A percentile compares a stretch with the other conserved stretches of the same genome.
These are phyloP conservation scores for Spilogale gracilis DNA, from an alignment of 2,113 vertebrate species.

Conservation along the genomic window DNA sequence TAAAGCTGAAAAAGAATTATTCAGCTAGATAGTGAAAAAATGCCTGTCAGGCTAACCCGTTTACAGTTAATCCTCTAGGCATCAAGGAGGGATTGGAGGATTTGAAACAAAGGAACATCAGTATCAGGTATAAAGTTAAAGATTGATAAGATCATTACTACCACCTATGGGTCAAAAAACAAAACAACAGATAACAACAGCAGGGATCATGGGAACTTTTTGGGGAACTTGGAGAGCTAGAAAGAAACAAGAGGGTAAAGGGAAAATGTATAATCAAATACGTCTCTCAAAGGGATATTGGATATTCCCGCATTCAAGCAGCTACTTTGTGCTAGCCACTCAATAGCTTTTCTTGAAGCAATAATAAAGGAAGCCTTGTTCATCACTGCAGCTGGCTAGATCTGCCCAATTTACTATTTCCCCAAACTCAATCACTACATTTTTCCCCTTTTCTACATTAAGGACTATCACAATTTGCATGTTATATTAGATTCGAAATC, in stretches of 20 bases:
- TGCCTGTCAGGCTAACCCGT: background rate
- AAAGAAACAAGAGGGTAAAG: constrained; percentile 74
- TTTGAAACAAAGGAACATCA: constrained; percentile 65
- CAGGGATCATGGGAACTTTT: constrained; percentile 65
- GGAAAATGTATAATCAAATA: constrained; percentile 85
- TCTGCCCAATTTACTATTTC: constrained; percentile 83
- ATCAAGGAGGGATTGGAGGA: constrained; percentile 36
- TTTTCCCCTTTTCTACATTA: constrained; percentile 80
- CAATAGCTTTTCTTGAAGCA: constrained; percentile 90
- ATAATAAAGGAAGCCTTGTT: constrained; percentile 91
- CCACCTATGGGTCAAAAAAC: constrained; percentile 58
- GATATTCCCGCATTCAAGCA: constrained; percentile 87
- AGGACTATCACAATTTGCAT: constrained; percentile 78
- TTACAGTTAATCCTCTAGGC: constrained; percentile 57
- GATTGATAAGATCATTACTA: constrained; percentile 3
- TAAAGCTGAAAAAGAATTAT: constrained; percentile 59
- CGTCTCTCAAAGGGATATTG: constrained; percentile 83
- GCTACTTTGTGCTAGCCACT: constrained; percentile 86
- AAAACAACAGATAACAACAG: constrained; percentile 46
- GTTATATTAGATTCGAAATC: constrained; percentile 79
- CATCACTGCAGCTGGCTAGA: constrained; percentile 88
- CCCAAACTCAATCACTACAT: constrained; percentile 84
- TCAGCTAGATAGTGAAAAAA: background rate
- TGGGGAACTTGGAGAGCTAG: constrained; percentile 59
- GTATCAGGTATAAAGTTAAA: constrained; percentile 44